A percentile compares a stretch with the other conserved stretches of the same genome.
These are phyloP conservation scores for Sclerurus mexicanus DNA, from an alignment of 2,113 vertebrate genomes.

Conservation along the genomic window DNA sequence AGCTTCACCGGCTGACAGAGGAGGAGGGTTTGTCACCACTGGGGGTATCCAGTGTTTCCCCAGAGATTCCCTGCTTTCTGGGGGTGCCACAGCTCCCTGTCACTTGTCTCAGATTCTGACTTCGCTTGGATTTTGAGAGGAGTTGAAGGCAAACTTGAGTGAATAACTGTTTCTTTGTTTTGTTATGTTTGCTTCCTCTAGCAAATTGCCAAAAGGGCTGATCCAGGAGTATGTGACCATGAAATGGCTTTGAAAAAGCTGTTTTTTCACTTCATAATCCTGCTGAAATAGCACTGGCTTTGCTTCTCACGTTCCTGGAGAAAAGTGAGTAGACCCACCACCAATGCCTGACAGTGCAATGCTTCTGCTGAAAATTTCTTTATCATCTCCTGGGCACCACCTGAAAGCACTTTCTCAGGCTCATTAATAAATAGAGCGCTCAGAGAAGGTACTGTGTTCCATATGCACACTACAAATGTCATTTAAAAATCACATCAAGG, in stretches of 20 bases:
- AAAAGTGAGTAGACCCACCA: background rate
- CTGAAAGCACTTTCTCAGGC: background rate
- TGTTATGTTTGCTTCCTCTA: background rate
- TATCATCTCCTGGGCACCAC: background rate
- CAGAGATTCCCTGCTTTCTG: background rate
- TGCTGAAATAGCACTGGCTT: background rate
- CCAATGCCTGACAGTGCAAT: background rate
- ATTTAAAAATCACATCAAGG: slow-evolving; percentile 23
- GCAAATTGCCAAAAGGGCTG: background rate
- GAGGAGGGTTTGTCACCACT: background rate
- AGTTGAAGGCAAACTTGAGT: background rate
- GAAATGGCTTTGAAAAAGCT: background rate
- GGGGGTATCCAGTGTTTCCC: background rate
- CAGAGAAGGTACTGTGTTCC: background rate
- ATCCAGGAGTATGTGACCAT: background rate
- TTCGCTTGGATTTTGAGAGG: background rate
- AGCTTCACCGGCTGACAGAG: background rate
- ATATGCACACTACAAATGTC: background rate
- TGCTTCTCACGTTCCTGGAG: background rate
- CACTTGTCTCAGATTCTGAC: background rate
- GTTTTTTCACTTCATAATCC: background rate
- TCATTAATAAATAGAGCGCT: background rate
- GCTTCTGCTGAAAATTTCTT: background rate
- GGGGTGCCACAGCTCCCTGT: background rate
- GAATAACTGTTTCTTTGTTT: background rate